Conservation (phyloP, 2,113 vertebrate species). For the Colaptes auratus region DNA sequence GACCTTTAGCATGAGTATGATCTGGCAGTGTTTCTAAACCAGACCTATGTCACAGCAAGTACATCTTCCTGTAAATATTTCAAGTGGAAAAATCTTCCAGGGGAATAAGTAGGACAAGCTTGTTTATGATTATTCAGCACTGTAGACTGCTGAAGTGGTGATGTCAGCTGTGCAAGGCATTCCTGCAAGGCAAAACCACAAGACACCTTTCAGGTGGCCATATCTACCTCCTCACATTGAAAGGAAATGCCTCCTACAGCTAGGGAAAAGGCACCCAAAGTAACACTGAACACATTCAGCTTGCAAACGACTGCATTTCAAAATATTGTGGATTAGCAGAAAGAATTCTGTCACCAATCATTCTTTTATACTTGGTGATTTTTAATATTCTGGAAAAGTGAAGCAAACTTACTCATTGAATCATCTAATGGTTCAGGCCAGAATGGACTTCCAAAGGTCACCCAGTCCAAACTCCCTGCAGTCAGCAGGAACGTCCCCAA, state of each 20-base stretch:
- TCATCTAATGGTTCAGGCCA: too few relatives aligned
- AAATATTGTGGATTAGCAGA: neutral
- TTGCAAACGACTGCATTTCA: neutral
- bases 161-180: slow-evolving; percentile 8
- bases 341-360: neutral
- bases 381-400: neutral
- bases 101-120: slow-evolving; percentile 64
- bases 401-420: neutral
- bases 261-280: neutral
- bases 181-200: neutral
- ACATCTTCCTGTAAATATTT: slow-evolving; percentile 37
- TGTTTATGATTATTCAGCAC: slow-evolving; percentile 59
- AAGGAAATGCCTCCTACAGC: neutral
- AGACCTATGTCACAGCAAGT: neutral
- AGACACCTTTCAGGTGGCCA: neutral
- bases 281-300: fast-evolving
- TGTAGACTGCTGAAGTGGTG: neutral
- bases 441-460: too few relatives aligned
- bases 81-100: slow-evolving; percentile 39
- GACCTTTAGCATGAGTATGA: neutral
- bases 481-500: too few relatives aligned
- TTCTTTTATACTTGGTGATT: neutral
- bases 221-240: neutral
- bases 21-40: neutral
- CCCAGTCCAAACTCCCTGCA: too few relatives aligned